Conservation (phyloP, 1,140 invertebrate species). For the Dendrolimus punctatus region DNA sequence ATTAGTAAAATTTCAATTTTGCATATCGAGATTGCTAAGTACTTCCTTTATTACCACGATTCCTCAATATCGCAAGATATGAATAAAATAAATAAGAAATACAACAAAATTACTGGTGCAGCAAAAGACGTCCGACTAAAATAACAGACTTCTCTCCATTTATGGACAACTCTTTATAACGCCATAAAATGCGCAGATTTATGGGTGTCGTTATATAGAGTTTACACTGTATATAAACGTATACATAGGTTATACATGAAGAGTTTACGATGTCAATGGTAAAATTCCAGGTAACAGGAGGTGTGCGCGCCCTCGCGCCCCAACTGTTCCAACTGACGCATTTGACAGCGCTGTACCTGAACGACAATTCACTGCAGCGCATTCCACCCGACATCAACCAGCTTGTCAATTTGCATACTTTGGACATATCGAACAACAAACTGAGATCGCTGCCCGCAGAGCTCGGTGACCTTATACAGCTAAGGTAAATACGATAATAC, state of each 20-base stretch:
- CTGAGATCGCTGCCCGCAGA: conserved; percentile 94
- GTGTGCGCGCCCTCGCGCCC: conserved; percentile 92
- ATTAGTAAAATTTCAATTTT: too few relatives aligned
- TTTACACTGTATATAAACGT: not conserved
- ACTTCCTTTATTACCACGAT: too few relatives aligned
- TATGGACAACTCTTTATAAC: too few relatives aligned
- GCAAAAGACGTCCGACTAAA: too few relatives aligned
- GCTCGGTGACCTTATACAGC: conserved; percentile 94
- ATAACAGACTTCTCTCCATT: too few relatives aligned
- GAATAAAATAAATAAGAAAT: too few relatives aligned
- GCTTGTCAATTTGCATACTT: conserved; percentile 85
- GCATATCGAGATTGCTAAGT: too few relatives aligned
- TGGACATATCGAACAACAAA: conserved; percentile 97
- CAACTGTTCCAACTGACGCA: conserved; percentile 92
- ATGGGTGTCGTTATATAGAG: not conserved
- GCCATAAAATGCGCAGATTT: too few relatives aligned
- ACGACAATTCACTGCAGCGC: conserved; percentile 92
- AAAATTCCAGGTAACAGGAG: conserved; percentile 81
- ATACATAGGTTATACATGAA: too few relatives aligned
- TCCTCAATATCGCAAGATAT: too few relatives aligned
- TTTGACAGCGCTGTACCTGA: conserved; percentile 94
- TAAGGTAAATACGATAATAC: conserved; percentile 76
- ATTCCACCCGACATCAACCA: conserved; percentile 91
- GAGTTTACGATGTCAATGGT: not conserved
- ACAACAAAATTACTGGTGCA: too few relatives aligned